Base-by-base conservation (phyloP, 2,113 vertebrate genomes). In the Coracopsis vasa region DNA sequence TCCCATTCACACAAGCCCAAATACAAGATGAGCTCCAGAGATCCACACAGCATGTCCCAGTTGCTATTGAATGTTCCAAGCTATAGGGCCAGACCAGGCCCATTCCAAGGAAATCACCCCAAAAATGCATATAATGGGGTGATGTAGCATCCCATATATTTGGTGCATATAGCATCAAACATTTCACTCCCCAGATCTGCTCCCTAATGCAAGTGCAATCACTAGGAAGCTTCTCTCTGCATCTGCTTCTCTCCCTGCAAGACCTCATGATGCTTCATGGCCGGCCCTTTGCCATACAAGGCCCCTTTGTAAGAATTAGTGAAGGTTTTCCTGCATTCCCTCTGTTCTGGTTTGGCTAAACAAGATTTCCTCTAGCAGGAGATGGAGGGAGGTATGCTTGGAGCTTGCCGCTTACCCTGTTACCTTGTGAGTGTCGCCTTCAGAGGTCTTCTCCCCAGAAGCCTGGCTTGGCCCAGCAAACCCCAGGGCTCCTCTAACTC, bases 51-150 rank as follows among this genome's bases (percentile, higher is more conserved):
- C 18, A 13, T 5, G 21, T 29, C 29, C 23, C 31, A 11, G 2
- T 11, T 74, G 20, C 58, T 61, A 24, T 0, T 12, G 53, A 56
- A 72, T 6, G 15, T 17, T 71, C 48, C 53, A 48, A 88, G 66
- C 35, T 58, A 28, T 1, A 8, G 41, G 27, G 48, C 8, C 71
- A 80, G 27, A 48, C 42, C 64, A 51, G 11, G 64, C 12, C 29
- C 28, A 53, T 9, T 41, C 54, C 64, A 74, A 35, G 15, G n/a
- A 72, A 74, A 61, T 86, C 18, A 18, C 72, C 42, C 51, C 44
- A 5, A 1, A 1, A 66, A 44, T 0, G 2, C 44, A 47, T 4
- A 16, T 0, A 71, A n/a, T n/a, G n/a, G n/a, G n/a, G 47, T 0
- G 11, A n/a, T 58, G n/a, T 13, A 58, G 31, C 19, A 56, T 31